A percentile compares a stretch with the other conserved stretches of the same genome.
Conservation (phyloP, 1,140 invertebrate species). For the Hirudo medicinalis region DNA sequence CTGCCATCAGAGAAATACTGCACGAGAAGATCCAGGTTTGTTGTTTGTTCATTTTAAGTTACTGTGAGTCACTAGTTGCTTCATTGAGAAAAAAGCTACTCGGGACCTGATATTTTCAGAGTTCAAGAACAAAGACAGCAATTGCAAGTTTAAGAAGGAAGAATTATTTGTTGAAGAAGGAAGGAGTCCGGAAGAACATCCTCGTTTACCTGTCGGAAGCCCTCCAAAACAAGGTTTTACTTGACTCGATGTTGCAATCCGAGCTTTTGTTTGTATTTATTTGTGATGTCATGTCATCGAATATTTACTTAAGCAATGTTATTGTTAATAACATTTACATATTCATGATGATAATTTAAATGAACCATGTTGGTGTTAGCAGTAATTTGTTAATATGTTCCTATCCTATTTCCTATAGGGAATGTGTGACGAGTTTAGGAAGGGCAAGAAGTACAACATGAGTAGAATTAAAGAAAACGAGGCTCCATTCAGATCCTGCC, state of each 20-base stretch:
- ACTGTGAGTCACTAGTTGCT: too few relatives aligned
- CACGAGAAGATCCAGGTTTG: constrained; percentile 42
- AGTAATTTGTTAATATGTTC: too few relatives aligned
- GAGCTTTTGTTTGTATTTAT: too few relatives aligned
- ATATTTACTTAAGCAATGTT: too few relatives aligned
- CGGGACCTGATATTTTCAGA: constrained; percentile 24
- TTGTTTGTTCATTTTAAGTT: neutral
- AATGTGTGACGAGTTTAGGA: constrained; percentile 19
- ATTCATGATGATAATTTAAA: too few relatives aligned
- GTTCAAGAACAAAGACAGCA: constrained; percentile 56
- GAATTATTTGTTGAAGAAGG: constrained; percentile 51
- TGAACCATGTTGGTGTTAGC: too few relatives aligned
- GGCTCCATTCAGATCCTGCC: constrained; percentile 14
- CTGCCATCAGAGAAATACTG: constrained; percentile 51
- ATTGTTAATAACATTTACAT: too few relatives aligned
- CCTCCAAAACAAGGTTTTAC: constrained; percentile 35
- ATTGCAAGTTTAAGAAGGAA: constrained; percentile 50
- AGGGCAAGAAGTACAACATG: constrained; percentile 20
- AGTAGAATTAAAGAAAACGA: constrained; percentile 10
- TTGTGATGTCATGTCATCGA: too few relatives aligned
- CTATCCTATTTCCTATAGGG: constrained; percentile 8
- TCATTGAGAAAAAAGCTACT: too few relatives aligned
- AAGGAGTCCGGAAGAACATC: constrained; percentile 47
- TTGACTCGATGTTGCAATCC: too few relatives aligned
- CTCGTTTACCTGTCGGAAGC: constrained; percentile 50